phyloP scores from a whole-genome alignment of 2,113 vertebrate genomes.

The Cyphomyrus discorhynchus region DNA sequence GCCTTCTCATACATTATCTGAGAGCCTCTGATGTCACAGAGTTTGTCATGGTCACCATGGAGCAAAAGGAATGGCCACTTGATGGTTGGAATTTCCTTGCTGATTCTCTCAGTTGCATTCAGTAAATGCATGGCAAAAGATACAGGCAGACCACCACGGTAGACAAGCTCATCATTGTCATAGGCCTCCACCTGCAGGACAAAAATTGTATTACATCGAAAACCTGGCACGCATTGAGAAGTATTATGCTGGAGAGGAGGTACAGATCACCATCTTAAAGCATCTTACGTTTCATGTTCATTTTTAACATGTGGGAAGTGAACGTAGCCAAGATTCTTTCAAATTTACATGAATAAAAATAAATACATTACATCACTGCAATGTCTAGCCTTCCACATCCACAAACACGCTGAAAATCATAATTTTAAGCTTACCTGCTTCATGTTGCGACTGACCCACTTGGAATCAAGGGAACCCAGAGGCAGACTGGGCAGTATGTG shows the following conservation, averaged over 20 bases:
- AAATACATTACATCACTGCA: background rate
- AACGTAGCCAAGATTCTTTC: background rate
- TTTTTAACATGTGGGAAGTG: background rate
- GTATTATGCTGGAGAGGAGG: background rate
- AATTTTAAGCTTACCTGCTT: conserved; percentile 70
- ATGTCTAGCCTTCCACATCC: background rate
- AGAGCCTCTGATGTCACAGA: conserved; percentile 83
- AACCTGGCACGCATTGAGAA: background rate
- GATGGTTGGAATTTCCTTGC: conserved; percentile 73
- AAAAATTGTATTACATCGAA: background rate
- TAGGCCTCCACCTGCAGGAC: conserved; percentile 75
- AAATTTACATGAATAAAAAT: background rate
- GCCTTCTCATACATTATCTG: conserved; percentile 73
- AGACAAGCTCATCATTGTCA: conserved; percentile 69
- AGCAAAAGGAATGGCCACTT: conserved; percentile 82
- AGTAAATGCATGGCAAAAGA: conserved; percentile 81
- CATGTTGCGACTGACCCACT: conserved; percentile 74
- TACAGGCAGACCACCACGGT: conserved; percentile 75
- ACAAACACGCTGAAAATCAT: conserved; percentile 9
- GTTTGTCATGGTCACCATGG: conserved; percentile 79
- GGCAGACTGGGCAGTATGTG: conserved; percentile 75
- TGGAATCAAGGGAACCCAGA: conserved; percentile 79
- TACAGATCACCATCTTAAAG: background rate
- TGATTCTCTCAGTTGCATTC: conserved; percentile 69
- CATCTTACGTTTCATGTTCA: background rate